These are phyloP conservation scores for Lagenorhynchus albirostris DNA, from an alignment of 2,113 vertebrate species.

Conservation along the genomic window DNA sequence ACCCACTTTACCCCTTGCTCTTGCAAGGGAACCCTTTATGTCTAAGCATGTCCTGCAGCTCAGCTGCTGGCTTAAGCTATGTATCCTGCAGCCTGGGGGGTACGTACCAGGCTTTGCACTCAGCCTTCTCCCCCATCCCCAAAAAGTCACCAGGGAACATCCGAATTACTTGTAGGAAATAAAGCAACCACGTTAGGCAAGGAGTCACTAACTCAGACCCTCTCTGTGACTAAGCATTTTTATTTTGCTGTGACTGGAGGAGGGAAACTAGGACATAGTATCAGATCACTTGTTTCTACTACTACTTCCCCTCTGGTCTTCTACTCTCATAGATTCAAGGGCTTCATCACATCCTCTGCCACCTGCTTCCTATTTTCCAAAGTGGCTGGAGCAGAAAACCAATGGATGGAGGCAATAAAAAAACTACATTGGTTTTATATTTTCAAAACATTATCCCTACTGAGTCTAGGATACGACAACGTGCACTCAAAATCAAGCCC, in stretches of 20 bases:
- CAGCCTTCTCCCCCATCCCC: background rate
- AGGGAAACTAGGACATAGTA: background rate
- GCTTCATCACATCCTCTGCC: background rate
- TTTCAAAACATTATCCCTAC: background rate
- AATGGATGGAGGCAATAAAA: background rate
- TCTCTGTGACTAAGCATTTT: background rate
- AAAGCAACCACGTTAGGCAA: background rate
- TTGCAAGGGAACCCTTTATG: background rate
- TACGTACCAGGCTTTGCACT: background rate
- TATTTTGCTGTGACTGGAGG: background rate
- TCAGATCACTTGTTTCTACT: background rate
- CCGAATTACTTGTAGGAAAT: background rate
- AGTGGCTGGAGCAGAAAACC: background rate
- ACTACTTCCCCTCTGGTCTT: background rate
- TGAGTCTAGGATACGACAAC: background rate
- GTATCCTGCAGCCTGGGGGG: fast-evolving
- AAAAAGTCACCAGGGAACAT: background rate
- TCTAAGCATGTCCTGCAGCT: background rate
- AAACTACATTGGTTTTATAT: background rate
- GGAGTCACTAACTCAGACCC: background rate
- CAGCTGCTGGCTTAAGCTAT: background rate
- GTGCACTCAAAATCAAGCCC: background rate
- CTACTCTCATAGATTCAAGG: background rate
- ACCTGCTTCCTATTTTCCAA: background rate
- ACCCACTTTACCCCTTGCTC: background rate